phyloP scores from a whole-genome alignment of 2,888 invertebrate genomes.

The Physocephala rufipes region DNA sequence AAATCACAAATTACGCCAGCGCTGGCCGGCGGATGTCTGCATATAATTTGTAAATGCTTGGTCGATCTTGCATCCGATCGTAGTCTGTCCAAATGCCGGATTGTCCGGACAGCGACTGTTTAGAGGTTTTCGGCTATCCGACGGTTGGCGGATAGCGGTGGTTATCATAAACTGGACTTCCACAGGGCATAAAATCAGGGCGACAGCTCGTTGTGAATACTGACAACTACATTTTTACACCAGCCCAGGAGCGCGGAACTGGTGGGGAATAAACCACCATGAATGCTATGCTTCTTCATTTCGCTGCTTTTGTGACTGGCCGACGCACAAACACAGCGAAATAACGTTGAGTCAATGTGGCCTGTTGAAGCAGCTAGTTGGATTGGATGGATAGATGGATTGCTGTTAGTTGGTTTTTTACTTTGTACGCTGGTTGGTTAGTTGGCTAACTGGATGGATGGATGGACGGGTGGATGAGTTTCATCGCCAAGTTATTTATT shows the following conservation, averaged over 20 bases:
- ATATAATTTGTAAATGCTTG: conserved; percentile 31
- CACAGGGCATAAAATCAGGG: conserved; percentile 18
- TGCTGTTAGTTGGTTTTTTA: conserved; percentile 3
- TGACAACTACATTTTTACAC: conserved; percentile 40
- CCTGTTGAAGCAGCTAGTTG: conserved; percentile 13
- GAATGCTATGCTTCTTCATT: not conserved
- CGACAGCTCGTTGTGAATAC: conserved; percentile 42
- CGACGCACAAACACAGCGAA: not conserved
- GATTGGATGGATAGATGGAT: conserved; percentile 15
- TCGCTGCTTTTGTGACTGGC: not conserved
- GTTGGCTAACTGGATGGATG: not conserved
- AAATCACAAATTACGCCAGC: conserved; percentile 30
- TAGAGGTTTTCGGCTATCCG: not conserved
- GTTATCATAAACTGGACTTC: conserved; percentile 23
- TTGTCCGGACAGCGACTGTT: not conserved
- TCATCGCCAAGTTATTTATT: conserved; percentile 38
- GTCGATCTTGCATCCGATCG: conserved; percentile 14
- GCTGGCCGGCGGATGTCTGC: conserved; percentile 12
- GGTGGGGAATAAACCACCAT: conserved; percentile 7
- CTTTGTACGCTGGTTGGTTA: not conserved
- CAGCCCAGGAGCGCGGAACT: not conserved
- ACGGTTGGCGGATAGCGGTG: not conserved
- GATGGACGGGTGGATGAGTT: conserved; percentile 33
- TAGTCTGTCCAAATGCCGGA: not conserved
- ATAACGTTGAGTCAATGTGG: not conserved